Evolutionary conservation across 2,888 invertebrate genomes (phyloP).

Genomic region (Onchidella celtica): DNA sequence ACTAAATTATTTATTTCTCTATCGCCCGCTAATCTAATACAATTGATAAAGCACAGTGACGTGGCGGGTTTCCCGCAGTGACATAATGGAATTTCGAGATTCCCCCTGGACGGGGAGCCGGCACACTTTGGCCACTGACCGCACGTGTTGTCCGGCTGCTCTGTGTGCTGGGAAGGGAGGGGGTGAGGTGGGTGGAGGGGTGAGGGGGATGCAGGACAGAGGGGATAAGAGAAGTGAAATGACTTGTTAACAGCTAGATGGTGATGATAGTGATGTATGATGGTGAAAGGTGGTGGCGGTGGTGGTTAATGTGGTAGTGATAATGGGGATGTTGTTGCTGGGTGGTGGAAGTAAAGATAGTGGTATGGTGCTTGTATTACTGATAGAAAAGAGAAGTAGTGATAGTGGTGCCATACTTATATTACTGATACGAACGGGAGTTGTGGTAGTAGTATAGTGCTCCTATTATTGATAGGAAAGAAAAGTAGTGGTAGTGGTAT

Average conservation of each 20-base stretch:
- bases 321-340: too few species aligned
- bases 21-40: slow-evolving; percentile 60
- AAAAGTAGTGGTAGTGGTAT: too few species aligned
- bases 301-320: too few species aligned
- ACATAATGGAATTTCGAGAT: slow-evolving; percentile 58
- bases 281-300: too few species aligned
- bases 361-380: too few species aligned
- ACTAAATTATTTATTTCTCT: slow-evolving; percentile 67
- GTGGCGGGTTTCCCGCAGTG: slow-evolving; percentile 49
- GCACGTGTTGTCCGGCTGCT: slow-evolving; percentile 38
- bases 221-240: not conserved
- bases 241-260: not conserved
- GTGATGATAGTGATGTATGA: not conserved
- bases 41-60: slow-evolving; percentile 60
- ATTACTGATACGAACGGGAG: too few species aligned
- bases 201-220: not conserved
- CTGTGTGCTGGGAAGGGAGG: not conserved
- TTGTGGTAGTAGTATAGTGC: too few species aligned
- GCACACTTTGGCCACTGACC: slow-evolving; percentile 34
- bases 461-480: too few species aligned
- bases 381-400: too few species aligned
- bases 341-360: too few species aligned
- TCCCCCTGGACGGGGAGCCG: slow-evolving; percentile 14
- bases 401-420: too few species aligned
- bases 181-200: not conserved